Conservation (phyloP, 2,888 invertebrate species). For the Formica aserva region DNA sequence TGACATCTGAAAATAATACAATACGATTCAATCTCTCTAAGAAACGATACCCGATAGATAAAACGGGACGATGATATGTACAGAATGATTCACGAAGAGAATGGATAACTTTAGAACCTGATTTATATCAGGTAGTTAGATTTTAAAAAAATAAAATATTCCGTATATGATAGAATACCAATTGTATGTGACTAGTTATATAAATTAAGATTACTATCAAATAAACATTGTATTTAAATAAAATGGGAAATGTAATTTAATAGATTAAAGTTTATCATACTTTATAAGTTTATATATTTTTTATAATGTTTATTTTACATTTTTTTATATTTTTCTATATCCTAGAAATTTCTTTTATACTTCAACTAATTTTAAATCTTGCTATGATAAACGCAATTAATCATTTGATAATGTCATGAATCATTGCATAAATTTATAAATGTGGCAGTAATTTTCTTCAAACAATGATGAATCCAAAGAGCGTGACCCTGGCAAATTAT, state of each 20-base stretch:
- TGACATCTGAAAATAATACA: constrained; percentile 34
- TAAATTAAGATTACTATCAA: constrained; percentile 1
- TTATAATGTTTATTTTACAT: background rate
- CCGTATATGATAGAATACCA: background rate
- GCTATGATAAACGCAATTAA: background rate
- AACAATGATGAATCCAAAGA: constrained; percentile 14
- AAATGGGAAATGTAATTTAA: background rate
- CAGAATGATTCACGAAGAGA: background rate
- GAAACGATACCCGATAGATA: background rate
- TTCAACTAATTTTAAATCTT: background rate
- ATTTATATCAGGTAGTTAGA: background rate
- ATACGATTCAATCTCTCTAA: background rate
- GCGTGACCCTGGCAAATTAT: constrained; percentile 35
- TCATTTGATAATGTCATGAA: background rate
- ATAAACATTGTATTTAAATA: constrained; percentile 7
- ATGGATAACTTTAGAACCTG: background rate
- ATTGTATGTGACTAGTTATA: background rate
- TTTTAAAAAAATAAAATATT: background rate
- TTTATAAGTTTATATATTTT: background rate
- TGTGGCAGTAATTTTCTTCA: background rate
- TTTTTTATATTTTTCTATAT: background rate
- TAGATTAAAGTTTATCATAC: background rate
- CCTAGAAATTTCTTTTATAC: background rate
- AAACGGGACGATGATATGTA: background rate
- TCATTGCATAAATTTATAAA: background rate